phyloP scores from a whole-genome alignment of 2,113 vertebrate genomes.

The Nothocercus julius region DNA sequence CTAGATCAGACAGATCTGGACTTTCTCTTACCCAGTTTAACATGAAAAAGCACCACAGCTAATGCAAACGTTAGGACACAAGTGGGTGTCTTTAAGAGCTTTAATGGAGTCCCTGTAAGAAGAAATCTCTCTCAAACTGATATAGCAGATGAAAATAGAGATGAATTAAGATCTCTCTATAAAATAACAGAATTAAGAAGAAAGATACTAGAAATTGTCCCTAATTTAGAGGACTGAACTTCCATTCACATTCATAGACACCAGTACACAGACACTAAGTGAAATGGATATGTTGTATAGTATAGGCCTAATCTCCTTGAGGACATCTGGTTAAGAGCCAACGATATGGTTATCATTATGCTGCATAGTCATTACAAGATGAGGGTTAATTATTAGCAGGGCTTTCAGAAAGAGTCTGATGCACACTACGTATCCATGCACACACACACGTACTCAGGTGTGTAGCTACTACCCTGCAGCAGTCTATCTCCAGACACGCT shows the following conservation, averaged over 20 bases:
- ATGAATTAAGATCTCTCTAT: neutral
- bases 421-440: neutral
- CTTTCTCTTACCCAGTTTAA: slow-evolving; percentile 3
- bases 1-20: neutral
- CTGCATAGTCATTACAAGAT: slow-evolving; percentile 3
- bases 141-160: neutral
- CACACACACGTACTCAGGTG: neutral
- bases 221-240: neutral
- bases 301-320: neutral
- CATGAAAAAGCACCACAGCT: slow-evolving; percentile 14
- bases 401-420: slow-evolving; percentile 35
- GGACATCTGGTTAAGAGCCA: neutral
- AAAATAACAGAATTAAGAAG: neutral
- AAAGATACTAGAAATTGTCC: neutral
- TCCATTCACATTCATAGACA: neutral
- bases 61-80: slow-evolving; percentile 2
- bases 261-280: neutral
- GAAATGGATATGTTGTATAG: neutral
- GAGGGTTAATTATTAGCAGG: slow-evolving; percentile 65
- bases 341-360: neutral
- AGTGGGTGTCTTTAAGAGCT: neutral
- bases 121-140: neutral
- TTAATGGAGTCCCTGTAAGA: neutral
- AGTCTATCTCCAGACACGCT: neutral
- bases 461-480: neutral